Percentiles rank a stretch among this genome's conserved stretches.
phyloP scores from a whole-genome alignment of 1,140 invertebrate genomes.

The Aphelinus atriplicis region DNA sequence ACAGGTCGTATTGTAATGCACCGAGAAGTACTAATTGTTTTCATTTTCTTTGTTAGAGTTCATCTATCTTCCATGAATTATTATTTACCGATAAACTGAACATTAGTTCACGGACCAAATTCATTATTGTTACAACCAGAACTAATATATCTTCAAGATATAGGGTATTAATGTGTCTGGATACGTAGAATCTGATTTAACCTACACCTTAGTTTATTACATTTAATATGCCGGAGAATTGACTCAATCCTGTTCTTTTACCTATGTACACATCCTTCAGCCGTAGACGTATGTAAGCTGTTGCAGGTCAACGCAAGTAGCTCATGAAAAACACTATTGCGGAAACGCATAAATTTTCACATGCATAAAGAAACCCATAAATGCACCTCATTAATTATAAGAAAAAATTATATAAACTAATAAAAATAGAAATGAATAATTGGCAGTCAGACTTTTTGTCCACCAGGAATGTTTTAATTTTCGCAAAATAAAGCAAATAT shows the following conservation, averaged over 20 bases:
- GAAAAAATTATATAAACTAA: conserved; percentile 34
- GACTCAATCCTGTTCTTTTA: conserved; percentile 41
- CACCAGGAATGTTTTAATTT: conserved; percentile 40
- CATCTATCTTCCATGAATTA: too few relatives aligned
- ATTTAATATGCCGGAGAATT: too few relatives aligned
- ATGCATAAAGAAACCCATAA: conserved; percentile 44
- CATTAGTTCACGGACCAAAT: too few relatives aligned
- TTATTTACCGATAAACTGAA: too few relatives aligned
- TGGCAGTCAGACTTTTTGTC: conserved; percentile 41
- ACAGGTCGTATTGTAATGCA: too few relatives aligned
- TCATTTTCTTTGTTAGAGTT: too few relatives aligned
- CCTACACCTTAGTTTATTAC: too few relatives aligned
- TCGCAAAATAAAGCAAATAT: conserved; percentile 36
- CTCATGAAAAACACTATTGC: conserved; percentile 49
- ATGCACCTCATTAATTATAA: conserved; percentile 39
- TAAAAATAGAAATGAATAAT: conserved; percentile 41
- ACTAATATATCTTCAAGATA: too few relatives aligned
- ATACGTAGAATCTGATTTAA: too few relatives aligned
- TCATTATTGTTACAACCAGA: too few relatives aligned
- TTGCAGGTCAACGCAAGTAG: conserved; percentile 55
- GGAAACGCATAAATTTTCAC: conserved; percentile 44
- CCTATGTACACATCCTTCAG: conserved; percentile 29
- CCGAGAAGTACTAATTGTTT: too few relatives aligned
- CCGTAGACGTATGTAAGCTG: conserved; percentile 44
- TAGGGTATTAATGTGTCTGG: too few relatives aligned